Evolutionary conservation across 2,113 vertebrate species (phyloP), one percentile per base, ranked within the genome.

Genomic region (Sander vitreus): DNA sequence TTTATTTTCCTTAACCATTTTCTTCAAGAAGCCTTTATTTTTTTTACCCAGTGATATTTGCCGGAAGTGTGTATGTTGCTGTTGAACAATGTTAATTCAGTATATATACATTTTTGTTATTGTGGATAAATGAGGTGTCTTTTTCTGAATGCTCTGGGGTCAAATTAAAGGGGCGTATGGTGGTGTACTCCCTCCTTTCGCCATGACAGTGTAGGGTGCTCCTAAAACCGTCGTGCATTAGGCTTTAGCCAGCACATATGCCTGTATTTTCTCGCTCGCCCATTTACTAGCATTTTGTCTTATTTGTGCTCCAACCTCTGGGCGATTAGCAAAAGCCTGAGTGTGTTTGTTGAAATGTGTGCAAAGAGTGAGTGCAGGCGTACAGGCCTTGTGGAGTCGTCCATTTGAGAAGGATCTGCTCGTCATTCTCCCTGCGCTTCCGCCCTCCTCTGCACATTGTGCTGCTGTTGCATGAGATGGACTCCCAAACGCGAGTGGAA

Each of bases 351-450:
- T 73, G 45, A 66, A 81, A 69, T 27, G 69, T 78, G 83, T 81
- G 75, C 36, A 36, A 50, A 11, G 39, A n/a, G 39, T 57, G 78
- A 55, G 65, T 70, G 75, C 85, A 88, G 92, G 85, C 90, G 85
- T 62, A 30, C 81, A 84, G 89, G 90, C 92, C 91, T 87, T 81
- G 80, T 90, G 86, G 85, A 89, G 92, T 91, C 93, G 92, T 93
- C 93, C 94, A 94, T 94, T 94, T 93, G 90, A 92, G 89, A 90
- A 93, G 88, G 91, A 93, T 92, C 88, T 91, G 85, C 85, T 81
- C 87, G 91, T 91, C 88, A 89, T 88, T 90, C 84, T 83, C 74
- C 81, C 80, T 71, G 72, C 80, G 93, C 92, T 94, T 94, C 93
- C 94, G 92, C 93, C 91, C 90, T 93, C 90, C 81, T 87, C 85